These are phyloP conservation scores for Bubo bubo DNA, from an alignment of 2,113 vertebrate species.

Conservation along the genomic window DNA sequence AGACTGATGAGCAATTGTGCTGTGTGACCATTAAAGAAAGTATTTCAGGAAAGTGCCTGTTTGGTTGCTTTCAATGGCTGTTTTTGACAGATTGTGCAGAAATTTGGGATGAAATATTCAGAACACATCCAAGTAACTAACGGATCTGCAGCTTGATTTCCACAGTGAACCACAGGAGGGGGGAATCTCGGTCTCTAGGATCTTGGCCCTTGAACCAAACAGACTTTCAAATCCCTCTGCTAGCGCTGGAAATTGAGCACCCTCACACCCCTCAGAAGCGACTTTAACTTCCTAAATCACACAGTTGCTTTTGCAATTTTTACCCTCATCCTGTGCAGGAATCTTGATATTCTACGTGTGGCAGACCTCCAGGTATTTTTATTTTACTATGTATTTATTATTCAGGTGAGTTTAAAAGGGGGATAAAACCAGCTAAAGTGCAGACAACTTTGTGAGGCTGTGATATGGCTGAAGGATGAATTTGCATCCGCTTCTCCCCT, in stretches of 20 bases:
- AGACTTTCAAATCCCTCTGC: neutral
- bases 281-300: neutral
- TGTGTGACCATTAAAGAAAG: neutral
- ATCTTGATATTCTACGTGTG: neutral
- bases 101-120: neutral
- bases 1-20: neutral
- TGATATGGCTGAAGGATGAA: slow-evolving; percentile 6
- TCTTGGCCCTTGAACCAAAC: neutral
- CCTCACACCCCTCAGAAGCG: rapidly evolving
- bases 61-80: neutral
- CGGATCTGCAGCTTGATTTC: neutral
- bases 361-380: neutral
- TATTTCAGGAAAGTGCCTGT: neutral
- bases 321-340: neutral
- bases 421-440: slow-evolving; percentile 29
- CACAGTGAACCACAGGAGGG: neutral
- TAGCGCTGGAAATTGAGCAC: neutral
- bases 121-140: neutral
- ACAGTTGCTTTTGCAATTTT: neutral
- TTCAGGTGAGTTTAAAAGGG: slow-evolving; percentile 1
- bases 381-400: slow-evolving; percentile 27
- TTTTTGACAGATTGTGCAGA: neutral
- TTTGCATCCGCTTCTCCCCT: slow-evolving; percentile 9
- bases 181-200: neutral
- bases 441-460: neutral